phyloP scores from a whole-genome alignment of 2,888 invertebrate genomes.

The Venustoraphidia nigricollis region DNA sequence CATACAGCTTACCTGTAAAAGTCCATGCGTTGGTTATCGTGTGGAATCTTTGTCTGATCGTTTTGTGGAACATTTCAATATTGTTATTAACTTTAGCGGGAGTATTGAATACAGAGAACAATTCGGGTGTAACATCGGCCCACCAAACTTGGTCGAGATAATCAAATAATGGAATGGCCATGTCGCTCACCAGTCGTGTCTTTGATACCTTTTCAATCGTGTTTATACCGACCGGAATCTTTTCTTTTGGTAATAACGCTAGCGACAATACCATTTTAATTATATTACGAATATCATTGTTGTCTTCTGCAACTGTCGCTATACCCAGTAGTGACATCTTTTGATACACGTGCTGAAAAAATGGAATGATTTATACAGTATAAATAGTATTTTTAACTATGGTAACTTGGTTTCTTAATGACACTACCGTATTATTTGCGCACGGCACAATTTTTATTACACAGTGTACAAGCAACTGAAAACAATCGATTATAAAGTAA shows the following conservation, averaged over 20 bases:
- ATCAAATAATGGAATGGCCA: not conserved
- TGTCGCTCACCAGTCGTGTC: not conserved
- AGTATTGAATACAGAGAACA: constrained; percentile 1
- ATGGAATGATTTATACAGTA: not conserved
- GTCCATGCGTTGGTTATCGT: constrained; percentile 3
- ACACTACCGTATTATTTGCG: too few species aligned
- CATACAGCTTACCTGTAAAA: constrained; percentile 1
- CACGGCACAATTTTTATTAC: too few species aligned
- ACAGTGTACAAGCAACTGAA: too few species aligned
- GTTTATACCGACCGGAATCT: constrained; percentile 4
- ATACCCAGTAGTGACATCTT: not conserved
- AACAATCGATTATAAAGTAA: too few species aligned
- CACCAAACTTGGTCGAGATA: constrained; percentile 5
- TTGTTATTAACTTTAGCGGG: constrained; percentile 3
- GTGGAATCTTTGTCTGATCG: constrained; percentile 2
- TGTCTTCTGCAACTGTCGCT: not conserved
- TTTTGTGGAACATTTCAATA: constrained; percentile 6
- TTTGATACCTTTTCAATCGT: constrained; percentile 1
- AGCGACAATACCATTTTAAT: constrained; percentile 1
- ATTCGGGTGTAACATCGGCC: constrained; percentile 1
- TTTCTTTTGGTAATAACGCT: constrained; percentile 3
- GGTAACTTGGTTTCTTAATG: too few species aligned
- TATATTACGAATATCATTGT: not conserved
- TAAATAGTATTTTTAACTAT: too few species aligned
- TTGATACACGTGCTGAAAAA: constrained; percentile 5